Percentiles rank a stretch among this genome's conserved stretches.
These are phyloP conservation scores for Synanthedon vespiformis DNA, from an alignment of 2,888 invertebrate genomes.

Conservation along the genomic window DNA sequence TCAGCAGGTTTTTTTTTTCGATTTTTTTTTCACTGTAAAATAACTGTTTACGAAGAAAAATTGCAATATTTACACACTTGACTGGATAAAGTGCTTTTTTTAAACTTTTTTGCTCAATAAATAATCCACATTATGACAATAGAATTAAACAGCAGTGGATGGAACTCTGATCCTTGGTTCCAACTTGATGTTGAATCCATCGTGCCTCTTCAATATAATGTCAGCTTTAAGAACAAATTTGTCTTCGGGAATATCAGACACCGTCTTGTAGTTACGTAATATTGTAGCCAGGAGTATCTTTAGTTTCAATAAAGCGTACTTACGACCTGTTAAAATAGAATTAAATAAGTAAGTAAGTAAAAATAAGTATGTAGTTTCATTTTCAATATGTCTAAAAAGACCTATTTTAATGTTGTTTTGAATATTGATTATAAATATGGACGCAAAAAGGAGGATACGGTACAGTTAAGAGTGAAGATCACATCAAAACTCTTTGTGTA, in stretches of 20 bases:
- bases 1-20: no score
- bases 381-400: no score
- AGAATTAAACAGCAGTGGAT: slow-evolving; percentile 5
- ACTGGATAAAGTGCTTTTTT: no score
- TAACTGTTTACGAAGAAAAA: no score
- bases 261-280: slow-evolving; percentile 75
- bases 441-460: no score
- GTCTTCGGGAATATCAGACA: slow-evolving; percentile 73
- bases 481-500: no score
- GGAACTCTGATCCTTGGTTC: slow-evolving; percentile 70
- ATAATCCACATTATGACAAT: neutral
- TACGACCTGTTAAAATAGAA: slow-evolving; percentile 66
- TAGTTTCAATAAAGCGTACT: slow-evolving; percentile 83
- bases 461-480: neutral
- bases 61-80: no score
- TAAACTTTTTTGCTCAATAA: no score
- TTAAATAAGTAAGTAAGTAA: neutral
- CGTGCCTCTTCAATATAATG: slow-evolving; percentile 79
- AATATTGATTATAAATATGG: neutral
- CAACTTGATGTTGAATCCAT: slow-evolving; percentile 77
- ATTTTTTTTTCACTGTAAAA: no score
- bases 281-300: slow-evolving; percentile 80
- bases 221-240: slow-evolving; percentile 78
- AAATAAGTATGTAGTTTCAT: no score
- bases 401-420: no score